These are phyloP conservation scores for Strongylocentrotus purpuratus DNA, from an alignment of 35 echinoderm and acorn worm genomes.

Conservation along the genomic window DNA sequence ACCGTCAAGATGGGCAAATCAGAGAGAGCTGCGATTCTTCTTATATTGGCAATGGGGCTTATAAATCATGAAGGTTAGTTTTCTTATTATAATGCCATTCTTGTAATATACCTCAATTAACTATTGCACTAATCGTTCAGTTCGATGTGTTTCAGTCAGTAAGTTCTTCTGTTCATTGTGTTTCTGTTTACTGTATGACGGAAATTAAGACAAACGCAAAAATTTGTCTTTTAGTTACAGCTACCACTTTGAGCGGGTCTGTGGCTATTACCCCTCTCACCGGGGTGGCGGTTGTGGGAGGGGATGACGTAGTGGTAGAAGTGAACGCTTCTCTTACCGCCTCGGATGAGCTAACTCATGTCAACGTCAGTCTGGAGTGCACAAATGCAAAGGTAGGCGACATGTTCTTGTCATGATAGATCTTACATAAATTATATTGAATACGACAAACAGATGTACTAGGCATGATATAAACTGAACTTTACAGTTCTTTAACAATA, in stretches of 20 bases:
- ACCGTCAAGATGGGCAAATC: background rate
- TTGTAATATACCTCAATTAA: background rate
- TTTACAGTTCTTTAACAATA: no score
- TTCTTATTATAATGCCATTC: background rate
- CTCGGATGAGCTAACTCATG: background rate
- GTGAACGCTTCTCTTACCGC: background rate
- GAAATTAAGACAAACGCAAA: no score
- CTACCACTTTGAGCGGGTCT: background rate
- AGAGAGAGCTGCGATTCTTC: background rate
- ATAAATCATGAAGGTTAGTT: background rate
- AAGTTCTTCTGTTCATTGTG: no score
- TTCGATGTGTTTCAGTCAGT: no score
- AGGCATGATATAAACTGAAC: no score
- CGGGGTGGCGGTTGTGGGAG: background rate
- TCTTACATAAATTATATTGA: no score
- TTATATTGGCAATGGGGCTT: background rate
- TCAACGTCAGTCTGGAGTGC: background rate
- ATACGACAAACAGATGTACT: no score
- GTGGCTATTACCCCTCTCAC: background rate
- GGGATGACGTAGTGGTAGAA: background rate
- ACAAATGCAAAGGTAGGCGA: background rate
- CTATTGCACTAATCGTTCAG: no score
- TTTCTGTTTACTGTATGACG: no score
- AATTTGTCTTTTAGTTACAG: background rate
- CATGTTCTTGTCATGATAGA: background rate